A percentile compares a stretch with the other conserved stretches of the same genome.
phyloP scores from a whole-genome alignment of 2,888 invertebrate species.

The Cryptophagus acutangulus region DNA sequence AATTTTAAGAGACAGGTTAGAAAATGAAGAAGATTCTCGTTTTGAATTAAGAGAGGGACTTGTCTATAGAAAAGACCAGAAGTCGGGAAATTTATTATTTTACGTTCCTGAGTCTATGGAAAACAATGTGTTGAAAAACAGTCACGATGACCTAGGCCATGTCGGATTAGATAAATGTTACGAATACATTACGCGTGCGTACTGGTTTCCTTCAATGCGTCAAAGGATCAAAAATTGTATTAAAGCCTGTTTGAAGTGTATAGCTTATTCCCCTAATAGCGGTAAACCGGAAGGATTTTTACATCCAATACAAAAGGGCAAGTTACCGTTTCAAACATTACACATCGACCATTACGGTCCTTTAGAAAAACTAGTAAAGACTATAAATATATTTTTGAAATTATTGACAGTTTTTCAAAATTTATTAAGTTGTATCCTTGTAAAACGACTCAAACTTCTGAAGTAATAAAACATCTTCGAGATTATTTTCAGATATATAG shows the following conservation, averaged over 20 bases:
- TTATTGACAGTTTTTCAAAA: constrained; percentile 9
- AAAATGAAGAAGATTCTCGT: constrained; percentile 6
- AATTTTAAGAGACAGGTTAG: neutral
- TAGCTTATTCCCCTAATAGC: constrained; percentile 1
- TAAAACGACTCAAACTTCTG: neutral
- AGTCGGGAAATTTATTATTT: constrained; percentile 9
- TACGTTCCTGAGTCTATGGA: constrained; percentile 2
- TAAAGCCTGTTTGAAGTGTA: constrained; percentile 7
- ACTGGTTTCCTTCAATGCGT: constrained; percentile 2
- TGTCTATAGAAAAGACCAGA: constrained; percentile 10
- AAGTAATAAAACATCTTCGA: constrained; percentile 3
- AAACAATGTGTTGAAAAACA: neutral
- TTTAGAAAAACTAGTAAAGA: constrained; percentile 6
- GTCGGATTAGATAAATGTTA: neutral
- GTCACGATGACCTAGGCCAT: constrained; percentile 1
- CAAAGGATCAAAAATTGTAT: neutral
- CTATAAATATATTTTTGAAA: constrained; percentile 9
- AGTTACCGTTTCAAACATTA: constrained; percentile 5
- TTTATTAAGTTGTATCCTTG: constrained; percentile 8
- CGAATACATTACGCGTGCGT: neutral
- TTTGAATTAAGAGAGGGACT: constrained; percentile 12
- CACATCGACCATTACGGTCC: constrained; percentile 12
- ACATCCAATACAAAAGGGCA: constrained; percentile 7
- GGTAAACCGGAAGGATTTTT: constrained; percentile 7
- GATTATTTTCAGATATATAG: constrained; percentile 1